Percentiles rank a stretch among this genome's conserved stretches.
phyloP scores from a whole-genome alignment of 92 coral and sea anemone genomes.

The Heliopora coerulea region DNA sequence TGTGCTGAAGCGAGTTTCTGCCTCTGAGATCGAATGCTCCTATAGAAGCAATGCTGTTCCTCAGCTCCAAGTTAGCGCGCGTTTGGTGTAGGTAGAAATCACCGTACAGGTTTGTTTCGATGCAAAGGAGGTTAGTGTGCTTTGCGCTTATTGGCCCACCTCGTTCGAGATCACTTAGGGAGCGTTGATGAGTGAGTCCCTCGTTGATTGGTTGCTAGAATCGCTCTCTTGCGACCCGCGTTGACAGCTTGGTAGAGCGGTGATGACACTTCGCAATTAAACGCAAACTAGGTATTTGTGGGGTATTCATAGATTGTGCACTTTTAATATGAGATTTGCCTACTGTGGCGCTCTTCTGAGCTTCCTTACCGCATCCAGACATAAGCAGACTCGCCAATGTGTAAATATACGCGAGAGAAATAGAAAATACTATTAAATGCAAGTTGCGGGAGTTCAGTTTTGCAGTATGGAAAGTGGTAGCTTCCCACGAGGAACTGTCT shows the following conservation, averaged over 20 bases:
- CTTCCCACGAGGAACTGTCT: too few relatives aligned
- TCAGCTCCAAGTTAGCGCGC: not conserved
- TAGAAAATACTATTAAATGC: too few relatives aligned
- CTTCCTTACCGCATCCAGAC: too few relatives aligned
- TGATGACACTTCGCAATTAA: constrained; percentile 42
- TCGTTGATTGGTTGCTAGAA: constrained; percentile 36
- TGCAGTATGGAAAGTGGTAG: too few relatives aligned
- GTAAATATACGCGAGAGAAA: too few relatives aligned
- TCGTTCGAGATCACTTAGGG: constrained; percentile 35
- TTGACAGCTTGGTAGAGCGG: constrained; percentile 26
- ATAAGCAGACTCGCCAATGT: too few relatives aligned
- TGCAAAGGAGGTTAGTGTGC: constrained; percentile 19
- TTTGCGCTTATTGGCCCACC: constrained; percentile 26
- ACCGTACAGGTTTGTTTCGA: constrained; percentile 12
- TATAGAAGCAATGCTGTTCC: not conserved
- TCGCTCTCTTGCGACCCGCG: not conserved
- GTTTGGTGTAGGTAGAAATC: not conserved
- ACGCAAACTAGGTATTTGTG: constrained; percentile 34
- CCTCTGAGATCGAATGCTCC: not conserved
- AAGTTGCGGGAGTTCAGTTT: too few relatives aligned
- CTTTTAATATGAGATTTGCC: too few relatives aligned
- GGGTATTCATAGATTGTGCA: constrained; percentile 15
- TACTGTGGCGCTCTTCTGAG: too few relatives aligned
- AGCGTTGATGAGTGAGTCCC: constrained; percentile 31
- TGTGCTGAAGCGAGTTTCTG: not conserved